Base-by-base conservation (phyloP, 64 coral and sea anemone genomes). In the Pocillopora verrucosa region DNA sequence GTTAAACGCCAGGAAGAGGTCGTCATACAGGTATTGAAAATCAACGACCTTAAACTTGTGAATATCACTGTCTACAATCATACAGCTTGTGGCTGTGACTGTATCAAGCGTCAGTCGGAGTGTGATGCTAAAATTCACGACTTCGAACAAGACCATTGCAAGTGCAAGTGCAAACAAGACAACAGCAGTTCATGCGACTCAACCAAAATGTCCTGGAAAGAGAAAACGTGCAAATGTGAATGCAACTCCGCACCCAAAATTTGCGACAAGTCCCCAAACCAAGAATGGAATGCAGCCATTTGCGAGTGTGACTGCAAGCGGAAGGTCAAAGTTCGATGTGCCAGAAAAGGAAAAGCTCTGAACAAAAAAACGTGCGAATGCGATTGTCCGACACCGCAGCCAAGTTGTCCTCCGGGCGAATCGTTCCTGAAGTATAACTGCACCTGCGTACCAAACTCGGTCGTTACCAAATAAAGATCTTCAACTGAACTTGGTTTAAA, bases 351-450 rank as follows among this genome's bases (percentile, higher is more conserved):
- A 0, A 85, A 85, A 58, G 20, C 30, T 4, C 82, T 85, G 10
- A 85, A 85, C 82, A 72, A 56, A 26, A 10, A 17, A 0, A 56
- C 10, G 1, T 85, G 82, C 57, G 36, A 70, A 56, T 85, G 82
- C 36, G 82, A 85, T 12, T 85, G 82, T 65, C 45, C 45, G 16
- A 45, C 9, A 0, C 65, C 63, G 19, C 1, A 0, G 19, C 37
- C 64, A 6, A 1, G 22, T 5, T 85, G 82, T 34, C 17, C 7
- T 41, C 0, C 10, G 10, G 61, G 61, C 11, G 22, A 11, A 5
- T 56, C 34, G 3, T 85, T 85, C 35, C 41, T 70, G 20, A 70
- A 70, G 37, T 57, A 85, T 37, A 85, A 85, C 82, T 85, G 82
- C 64, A 85, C 82, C 45, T 85, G 82, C 72, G 37, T 56, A 36